Evolutionary conservation across 2,888 invertebrate genomes (phyloP), one percentile per base, ranked within the genome.

Genomic region (Polyploca ridens): DNA sequence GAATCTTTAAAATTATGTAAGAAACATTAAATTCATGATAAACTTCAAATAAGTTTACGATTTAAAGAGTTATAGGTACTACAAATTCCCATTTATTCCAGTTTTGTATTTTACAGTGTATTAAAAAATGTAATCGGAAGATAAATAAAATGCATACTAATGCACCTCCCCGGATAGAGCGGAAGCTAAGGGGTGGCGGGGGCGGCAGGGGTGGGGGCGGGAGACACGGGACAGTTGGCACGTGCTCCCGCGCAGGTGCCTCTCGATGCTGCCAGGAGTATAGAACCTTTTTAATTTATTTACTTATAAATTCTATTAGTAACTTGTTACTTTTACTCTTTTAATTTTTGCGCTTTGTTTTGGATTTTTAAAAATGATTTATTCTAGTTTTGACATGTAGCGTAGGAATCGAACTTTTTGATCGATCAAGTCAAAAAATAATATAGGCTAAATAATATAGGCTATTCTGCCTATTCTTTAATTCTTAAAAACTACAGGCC

Each of bases 211-310:
- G 68, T 19, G 64, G 67, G 67, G 67, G 66, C 73, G 72, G 73
- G 77, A 69, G 82, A 82, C 71, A 81, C 79, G 84, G 87, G 86
- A 85, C 90, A 89, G 90, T 90, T 90, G 90, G 91, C 91, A 86
- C 93, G 93, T 90, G 91, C 92, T 88, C 86, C 68, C 68, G 88
- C 89, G 90, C 93, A 91, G 93, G 91, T 91, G 92, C 84, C 82
- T 78, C 72, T 54, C 74, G 74, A 76, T 74, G 77, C 73, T 69
- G 66, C 7, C 84, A 82, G 86, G 74, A 73, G 67, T 49, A 0
- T 4, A 3, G 67, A 85, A 86, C 83, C 5, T 66, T 68, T 27
- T 27, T 27, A 27, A 27, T 27, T 27, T 27, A 27, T 27, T 27
- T 49, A 0, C 0, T 14, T 10, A 1, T 54, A 2, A 3, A 46